Conservation (phyloP, 2,113 vertebrate species). For the Hippopotamus amphibius region DNA sequence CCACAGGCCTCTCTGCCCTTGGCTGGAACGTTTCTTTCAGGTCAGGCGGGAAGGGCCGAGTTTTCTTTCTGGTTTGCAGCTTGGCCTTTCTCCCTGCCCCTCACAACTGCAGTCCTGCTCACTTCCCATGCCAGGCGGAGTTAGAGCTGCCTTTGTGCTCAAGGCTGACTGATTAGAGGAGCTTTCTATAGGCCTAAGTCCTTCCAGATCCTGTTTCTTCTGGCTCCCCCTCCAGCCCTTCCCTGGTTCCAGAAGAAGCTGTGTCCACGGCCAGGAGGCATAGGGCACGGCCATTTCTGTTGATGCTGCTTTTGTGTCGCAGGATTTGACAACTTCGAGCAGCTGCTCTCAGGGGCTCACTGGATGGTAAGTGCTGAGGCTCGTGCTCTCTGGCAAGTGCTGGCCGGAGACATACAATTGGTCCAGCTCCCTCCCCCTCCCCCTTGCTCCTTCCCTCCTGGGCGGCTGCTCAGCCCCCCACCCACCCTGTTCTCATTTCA, state of each 20-base stretch:
- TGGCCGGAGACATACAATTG: background rate
- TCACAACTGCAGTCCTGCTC: background rate
- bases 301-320: slow-evolving; percentile 55
- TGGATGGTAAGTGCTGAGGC: slow-evolving; percentile 94
- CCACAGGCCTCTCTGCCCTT: background rate
- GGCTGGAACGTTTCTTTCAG: background rate
- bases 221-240: background rate
- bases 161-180: background rate
- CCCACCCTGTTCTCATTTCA: slow-evolving; percentile 66
- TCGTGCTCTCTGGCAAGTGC: background rate
- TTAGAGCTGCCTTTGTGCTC: background rate
- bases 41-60: background rate
- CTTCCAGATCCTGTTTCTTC: background rate
- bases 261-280: background rate
- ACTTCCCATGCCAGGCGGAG: background rate
- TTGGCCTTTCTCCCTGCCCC: background rate
- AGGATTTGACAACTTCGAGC: slow-evolving; percentile 95
- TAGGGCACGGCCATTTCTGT: background rate
- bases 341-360: slow-evolving; percentile 95
- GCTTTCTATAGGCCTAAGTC: background rate
- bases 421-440: fast-evolving
- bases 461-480: background rate
- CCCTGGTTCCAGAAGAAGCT: background rate
- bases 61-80: background rate
- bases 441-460: fast-evolving